These are phyloP conservation scores for Lemur catta DNA, from an alignment of 2,797 vertebrate species.

Conservation along the genomic window DNA sequence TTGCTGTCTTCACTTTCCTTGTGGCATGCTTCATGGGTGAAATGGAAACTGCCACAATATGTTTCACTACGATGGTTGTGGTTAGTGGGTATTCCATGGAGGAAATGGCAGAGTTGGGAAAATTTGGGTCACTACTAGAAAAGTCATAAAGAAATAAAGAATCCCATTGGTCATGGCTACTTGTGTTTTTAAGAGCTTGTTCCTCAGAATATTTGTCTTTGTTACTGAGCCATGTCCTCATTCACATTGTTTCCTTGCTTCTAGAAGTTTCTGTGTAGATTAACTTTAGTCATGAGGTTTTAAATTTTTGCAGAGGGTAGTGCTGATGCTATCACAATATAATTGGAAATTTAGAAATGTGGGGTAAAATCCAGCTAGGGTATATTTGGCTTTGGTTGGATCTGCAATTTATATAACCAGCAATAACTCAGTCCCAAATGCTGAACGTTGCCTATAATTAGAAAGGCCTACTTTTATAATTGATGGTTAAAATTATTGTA, in stretches of 20 bases:
- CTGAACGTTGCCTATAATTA: constrained; percentile 43
- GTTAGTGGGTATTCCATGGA: neutral
- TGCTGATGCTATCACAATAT: constrained; percentile 8
- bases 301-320: neutral
- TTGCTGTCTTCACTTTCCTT: neutral
- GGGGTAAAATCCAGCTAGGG: constrained; percentile 22
- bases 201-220: neutral
- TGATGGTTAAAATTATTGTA: constrained; percentile 25
- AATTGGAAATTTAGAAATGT: constrained; percentile 59
- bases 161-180: rapidly evolving
- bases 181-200: neutral
- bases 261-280: constrained; percentile 10
- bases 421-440: constrained; percentile 2
- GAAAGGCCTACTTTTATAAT: constrained; percentile 54
- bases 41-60: neutral
- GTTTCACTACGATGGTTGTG: too few relatives aligned
- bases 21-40: neutral
- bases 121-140: neutral
- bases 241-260: neutral
- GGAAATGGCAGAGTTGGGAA: neutral
- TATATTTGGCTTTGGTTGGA: constrained; percentile 43
- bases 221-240: neutral
- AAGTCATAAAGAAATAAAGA: neutral
- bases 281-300: constrained; percentile 38
- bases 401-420: constrained; percentile 30